Base-by-base conservation (phyloP, 1,140 invertebrate species). In the Dendroctonus ponderosae region DNA sequence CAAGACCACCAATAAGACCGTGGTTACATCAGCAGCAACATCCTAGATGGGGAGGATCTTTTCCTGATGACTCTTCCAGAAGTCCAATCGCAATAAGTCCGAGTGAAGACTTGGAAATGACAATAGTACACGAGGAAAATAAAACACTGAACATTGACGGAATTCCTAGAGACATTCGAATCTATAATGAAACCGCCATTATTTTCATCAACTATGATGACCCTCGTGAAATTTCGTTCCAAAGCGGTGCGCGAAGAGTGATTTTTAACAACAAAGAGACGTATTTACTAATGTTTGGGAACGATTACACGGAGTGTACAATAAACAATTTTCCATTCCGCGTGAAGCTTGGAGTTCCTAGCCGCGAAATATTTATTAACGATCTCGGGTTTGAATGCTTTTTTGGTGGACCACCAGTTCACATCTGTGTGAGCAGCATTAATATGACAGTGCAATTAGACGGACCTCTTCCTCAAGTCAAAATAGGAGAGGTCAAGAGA, bases 321-420 rank as follows among this genome's bases (percentile, higher is more conserved):
- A 84, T 91, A 12, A 87, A 89, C 68, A 89, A 89, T 5, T 80
- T 86, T 77, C 76, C 84, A 6, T 89, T 91, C 75, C 85, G 87
- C 65, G 90, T 99, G 40, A 85, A 89, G 71, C 89, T 98, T 67
- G 96, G 97, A 42, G 91, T 90, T 15, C 96, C 96, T 0, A 95
- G 93, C 0, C 83, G 94, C 58, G 96, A 98, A 78, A 80, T 99
- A 0, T 94, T 90, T 70, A 88, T 98, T 38, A 92, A 98, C 78
- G 89, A 89, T 14, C 82, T 85, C 40, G 91, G 88, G 83, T 96
- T 93, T 73, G 91, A 94, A 74, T 92, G 92, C 75, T 91, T 90
- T 70, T 97, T 98, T 79, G 95, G 94, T 54, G 94, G 94, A 5
- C 89, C 92, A 46, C 88, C 92, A 0, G 86, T 96, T 5, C 83